Evolutionary conservation across 2,797 vertebrate genomes (phyloP), one percentile per base, ranked within the genome.

Genomic region (Simalia tracyae): DNA sequence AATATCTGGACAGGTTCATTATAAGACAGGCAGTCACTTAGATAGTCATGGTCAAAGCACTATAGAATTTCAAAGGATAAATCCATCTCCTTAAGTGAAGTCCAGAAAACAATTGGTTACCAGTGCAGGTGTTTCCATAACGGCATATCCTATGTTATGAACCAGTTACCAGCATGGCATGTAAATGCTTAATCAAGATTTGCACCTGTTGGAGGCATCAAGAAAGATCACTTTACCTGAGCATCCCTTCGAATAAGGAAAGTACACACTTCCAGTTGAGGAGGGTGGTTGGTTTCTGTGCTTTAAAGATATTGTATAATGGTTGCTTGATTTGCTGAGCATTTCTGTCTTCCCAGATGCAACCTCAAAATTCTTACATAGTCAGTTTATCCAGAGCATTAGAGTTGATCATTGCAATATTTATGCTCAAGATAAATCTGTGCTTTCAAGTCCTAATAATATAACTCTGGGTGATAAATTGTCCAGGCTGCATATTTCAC

Each of bases 391-490:
- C 31, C 57, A 26, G n/a, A 84, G 11, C 11, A 19, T 89, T 59
- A 89, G 81, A 46, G 26, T 31, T 24, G 50, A 59, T 92, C n/a
- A 10, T 84, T 85, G 4, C 60, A 88, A 85, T 68, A 61, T 89
- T 68, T 84, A 59, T 85, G 31, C 10, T 85, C 76, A 26, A 26
- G 36, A 85, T 92, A 92, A 89, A 89, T 89, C 60, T 56, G 22
- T 81, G 81, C 46, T 85, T 31, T 85, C 87, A 68, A 59, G 46
- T 46, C 11, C 50, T 36, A 66, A 68, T 54, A 92, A 85, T 89
- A 86, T 89, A 36, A 85, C 4, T 92, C 50, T 28, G 42, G 17
- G 46, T 86, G 76, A 63, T 64, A 92, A 92, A 92, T 42, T 84
- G 31, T 59, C 36, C 54, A 68, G 61, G 8, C 46, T 68, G 36